Evolutionary conservation across 2,888 invertebrate species (phyloP), one percentile per base, ranked within the genome.

Genomic region (Melinaea menophilus): DNA sequence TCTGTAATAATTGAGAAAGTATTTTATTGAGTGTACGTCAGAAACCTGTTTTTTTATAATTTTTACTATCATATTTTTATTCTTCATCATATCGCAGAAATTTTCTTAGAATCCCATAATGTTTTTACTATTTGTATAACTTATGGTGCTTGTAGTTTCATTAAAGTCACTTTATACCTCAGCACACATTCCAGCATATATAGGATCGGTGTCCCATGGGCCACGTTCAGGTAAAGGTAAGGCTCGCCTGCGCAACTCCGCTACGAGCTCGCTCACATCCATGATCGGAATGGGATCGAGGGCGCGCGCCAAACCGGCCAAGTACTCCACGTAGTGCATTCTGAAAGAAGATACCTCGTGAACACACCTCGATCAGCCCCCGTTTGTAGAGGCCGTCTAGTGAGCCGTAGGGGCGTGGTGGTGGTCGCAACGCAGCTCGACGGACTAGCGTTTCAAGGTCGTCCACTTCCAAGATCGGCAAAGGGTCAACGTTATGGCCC

Each of bases 291-390:
- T 93, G 5, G 98, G 98, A 91, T 99, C 98, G 85, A 98, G 92
- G 79, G 93, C 93, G 86, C 95, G 95, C 88, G 98, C 96, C 85
- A 95, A 93, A 77, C 93, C 94, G 82, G 97, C 97, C 92, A 99
- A 93, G 92, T 98, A 98, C 92, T 98, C 98, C 86, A 97, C 95
- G 93, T 97, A 98, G 93, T 98, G 98, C 82, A 93, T 92, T 93
- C 98, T 98, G 92, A 81, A 91, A 89, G 81, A 74, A 76, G 58
- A 74, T 59, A 68, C 67, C 69, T 63, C 63, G 75, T 79, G 72
- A 80, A 84, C 86, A 81, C 81, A 95, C 95, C 94, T 95, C 92
- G 70, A 91, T 79, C 67, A 95, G 92, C 75, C 92, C 91, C 74
- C 90, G 90, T 80, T 92, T 90, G 89, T 93, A 95, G 78, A 93